Base-by-base conservation (phyloP, 2,113 vertebrate species). In the Coryphaenoides rupestris region DNA sequence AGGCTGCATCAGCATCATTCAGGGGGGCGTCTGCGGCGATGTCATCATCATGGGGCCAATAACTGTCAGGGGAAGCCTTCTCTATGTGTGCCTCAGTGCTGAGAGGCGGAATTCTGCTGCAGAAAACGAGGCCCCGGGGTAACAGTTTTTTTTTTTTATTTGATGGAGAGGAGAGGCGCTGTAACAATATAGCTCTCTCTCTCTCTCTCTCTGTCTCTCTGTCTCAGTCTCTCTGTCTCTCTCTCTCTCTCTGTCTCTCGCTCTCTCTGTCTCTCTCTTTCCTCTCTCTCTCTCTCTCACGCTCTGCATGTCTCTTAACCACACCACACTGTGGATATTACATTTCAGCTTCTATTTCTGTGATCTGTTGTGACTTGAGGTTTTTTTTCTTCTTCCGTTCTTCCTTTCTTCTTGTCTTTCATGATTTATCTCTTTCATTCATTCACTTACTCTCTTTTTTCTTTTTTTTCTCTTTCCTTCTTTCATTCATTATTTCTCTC, bases 61-160 rank as follows among this genome's bases (percentile, higher is more conserved):
- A 12, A 12, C 33, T 40, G 33, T 40, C 33, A 40, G 33, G 33
- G 13, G 4, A 9, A 40, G 33, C 33, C 33, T 7, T 9, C 33
- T 3, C 33, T 10, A 12, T 40, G 6, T 40, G 33, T 40, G 9
- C n/a, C n/a, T 40, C 9, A 55, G 12, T 81, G 63, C 78, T 74
- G 73, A 57, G 70, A 86, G 75, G n/a, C n/a, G n/a, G n/a, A n/a
- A n/a, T 87, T 81, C 86, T 70, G 73, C 82, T 70, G 76, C 74
- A 77, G 74, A 50, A 81, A 76, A 76, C 72, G 60, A 10, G 60
- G 73, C 79, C 74, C 68, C 21, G 3, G 64, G 73, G 68, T 67
- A 64, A n/a, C n/a, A n/a, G n/a, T n/a, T n/a, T n/a, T n/a, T 69
- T 75, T 60, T 47, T 62, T 40, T 40, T 40, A 40, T 40, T 40